Evolutionary conservation across 2,113 vertebrate genomes (phyloP).

Genomic region (Lontra canadensis): DNA sequence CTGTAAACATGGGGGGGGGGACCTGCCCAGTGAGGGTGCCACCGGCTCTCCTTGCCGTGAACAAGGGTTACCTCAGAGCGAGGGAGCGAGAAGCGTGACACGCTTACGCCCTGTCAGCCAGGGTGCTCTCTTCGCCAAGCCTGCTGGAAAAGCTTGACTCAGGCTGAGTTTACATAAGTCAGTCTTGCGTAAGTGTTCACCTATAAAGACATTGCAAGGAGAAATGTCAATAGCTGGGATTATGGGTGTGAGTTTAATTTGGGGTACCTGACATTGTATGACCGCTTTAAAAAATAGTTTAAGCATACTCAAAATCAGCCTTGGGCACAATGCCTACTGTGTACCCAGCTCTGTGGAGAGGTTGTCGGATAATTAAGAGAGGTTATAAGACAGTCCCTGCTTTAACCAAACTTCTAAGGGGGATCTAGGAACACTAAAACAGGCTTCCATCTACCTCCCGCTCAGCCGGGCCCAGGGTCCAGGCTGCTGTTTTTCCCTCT

Average conservation of each 20-base stretch:
- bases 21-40: not conserved
- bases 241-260: slow-evolving; percentile 56
- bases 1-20: not conserved
- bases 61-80: slow-evolving; percentile 12
- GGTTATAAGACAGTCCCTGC: slow-evolving; percentile 35
- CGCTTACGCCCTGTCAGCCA: not conserved
- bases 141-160: slow-evolving; percentile 35
- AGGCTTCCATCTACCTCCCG: not conserved
- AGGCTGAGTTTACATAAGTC: slow-evolving; percentile 55
- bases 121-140: not conserved
- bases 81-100: not conserved
- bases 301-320: slow-evolving; percentile 26
- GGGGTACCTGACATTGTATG: slow-evolving; percentile 39
- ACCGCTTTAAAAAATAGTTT: slow-evolving; percentile 41
- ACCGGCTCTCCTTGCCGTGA: not conserved
- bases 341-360: slow-evolving; percentile 49
- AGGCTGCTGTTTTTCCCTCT: not conserved
- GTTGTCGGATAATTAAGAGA: slow-evolving; percentile 65
- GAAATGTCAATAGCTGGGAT: slow-evolving; percentile 58
- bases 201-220: slow-evolving; percentile 52
- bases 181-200: slow-evolving; percentile 48
- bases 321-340: slow-evolving; percentile 39
- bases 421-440: not conserved
- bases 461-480: not conserved
- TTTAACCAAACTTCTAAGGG: not conserved